phyloP scores from a whole-genome alignment of 2,888 invertebrate genomes.

The Lepetodrilus schrolli region DNA sequence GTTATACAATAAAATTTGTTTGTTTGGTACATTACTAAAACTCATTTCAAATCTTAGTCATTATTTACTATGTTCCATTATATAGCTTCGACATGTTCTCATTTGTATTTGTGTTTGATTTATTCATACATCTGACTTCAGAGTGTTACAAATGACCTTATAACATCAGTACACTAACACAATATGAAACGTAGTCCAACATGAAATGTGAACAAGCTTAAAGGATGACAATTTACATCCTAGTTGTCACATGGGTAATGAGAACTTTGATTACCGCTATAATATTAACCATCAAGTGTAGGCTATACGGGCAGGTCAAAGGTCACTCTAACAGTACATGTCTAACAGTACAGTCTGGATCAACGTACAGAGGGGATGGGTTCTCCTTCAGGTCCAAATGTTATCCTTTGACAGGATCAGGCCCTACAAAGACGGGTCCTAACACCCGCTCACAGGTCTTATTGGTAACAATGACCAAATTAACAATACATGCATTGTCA shows the following conservation, averaged over 20 bases:
- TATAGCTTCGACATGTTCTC: no score
- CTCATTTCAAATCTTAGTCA: no score
- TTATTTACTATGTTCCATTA: no score
- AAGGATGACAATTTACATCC: neutral
- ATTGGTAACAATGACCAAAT: neutral
- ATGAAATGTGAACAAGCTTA: no score
- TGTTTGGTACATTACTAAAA: no score
- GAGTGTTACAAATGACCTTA: no score
- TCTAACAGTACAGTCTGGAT: neutral
- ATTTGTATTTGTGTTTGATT: no score
- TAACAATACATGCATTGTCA: slow-evolving; percentile 10
- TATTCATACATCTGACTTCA: no score
- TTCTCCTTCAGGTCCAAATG: neutral
- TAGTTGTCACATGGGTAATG: neutral
- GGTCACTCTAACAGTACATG: slow-evolving; percentile 1
- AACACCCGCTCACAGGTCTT: neutral
- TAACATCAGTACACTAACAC: no score
- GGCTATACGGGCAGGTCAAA: neutral
- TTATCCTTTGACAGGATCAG: neutral
- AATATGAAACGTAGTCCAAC: no score
- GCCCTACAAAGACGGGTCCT: neutral
- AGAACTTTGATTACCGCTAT: neutral
- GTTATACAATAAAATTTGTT: no score
- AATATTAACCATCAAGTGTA: neutral
- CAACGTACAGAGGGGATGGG: neutral